Conservation (phyloP, 1,140 invertebrate species). For the Hirudo medicinalis region DNA sequence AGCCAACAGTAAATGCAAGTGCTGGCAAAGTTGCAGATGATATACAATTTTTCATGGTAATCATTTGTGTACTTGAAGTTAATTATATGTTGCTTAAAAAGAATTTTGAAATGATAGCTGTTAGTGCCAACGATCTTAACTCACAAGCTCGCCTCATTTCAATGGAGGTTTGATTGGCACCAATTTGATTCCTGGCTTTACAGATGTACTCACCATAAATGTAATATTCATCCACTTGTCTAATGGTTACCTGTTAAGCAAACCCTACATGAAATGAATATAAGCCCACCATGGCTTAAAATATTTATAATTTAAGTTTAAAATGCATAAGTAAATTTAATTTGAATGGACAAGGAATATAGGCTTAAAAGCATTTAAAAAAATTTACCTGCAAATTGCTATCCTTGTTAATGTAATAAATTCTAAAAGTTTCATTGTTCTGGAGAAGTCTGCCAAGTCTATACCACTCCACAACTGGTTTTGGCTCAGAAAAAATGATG, state of each 20-base stretch:
- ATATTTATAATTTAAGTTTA: background rate
- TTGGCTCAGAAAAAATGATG: slow-evolving; percentile 74
- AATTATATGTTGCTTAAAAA: background rate
- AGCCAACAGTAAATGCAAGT: background rate
- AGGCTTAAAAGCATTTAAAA: background rate
- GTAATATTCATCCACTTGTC: slow-evolving; percentile 20
- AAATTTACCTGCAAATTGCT: slow-evolving; percentile 20
- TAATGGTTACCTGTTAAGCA: slow-evolving; percentile 17
- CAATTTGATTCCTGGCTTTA: slow-evolving; percentile 61
- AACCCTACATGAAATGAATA: background rate
- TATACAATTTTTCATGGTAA: too few species aligned
- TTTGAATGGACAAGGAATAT: background rate
- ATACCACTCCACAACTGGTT: slow-evolving; percentile 75
- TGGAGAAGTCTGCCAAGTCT: slow-evolving; percentile 2
- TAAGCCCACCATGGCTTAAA: background rate
- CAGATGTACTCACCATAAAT: slow-evolving; percentile 65
- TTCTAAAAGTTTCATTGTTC: slow-evolving; percentile 21
- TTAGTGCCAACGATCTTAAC: background rate
- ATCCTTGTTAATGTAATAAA: slow-evolving; percentile 18
- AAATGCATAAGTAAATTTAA: background rate
- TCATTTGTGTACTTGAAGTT: too few species aligned
- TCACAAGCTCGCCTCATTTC: slow-evolving; percentile 55
- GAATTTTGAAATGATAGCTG: background rate
- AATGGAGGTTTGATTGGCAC: slow-evolving; percentile 53
- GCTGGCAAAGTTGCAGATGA: too few species aligned